Conservation (phyloP, 1,140 invertebrate genomes). For the Apis laboriosa region DNA sequence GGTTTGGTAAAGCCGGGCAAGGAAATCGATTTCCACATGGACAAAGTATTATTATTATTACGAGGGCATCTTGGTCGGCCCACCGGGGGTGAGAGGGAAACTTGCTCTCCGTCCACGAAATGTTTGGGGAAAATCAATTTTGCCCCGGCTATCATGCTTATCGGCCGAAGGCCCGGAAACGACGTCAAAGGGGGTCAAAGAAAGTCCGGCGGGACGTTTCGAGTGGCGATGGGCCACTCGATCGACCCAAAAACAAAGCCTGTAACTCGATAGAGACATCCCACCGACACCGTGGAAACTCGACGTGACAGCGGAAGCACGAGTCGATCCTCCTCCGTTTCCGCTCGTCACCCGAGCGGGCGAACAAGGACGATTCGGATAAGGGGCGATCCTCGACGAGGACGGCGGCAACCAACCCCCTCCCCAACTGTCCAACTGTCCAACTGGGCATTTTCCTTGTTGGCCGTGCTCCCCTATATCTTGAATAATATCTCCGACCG, state of each 20-base stretch:
- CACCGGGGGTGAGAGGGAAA: neutral
- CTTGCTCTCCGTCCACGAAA: neutral
- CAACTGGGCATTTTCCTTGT: constrained; percentile 64
- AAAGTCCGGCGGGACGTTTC: neutral
- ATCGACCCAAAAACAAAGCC: constrained; percentile 66
- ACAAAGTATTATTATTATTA: constrained; percentile 39
- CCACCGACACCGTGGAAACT: constrained; percentile 61
- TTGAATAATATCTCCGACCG: constrained; percentile 63
- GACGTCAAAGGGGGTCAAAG: constrained; percentile 36
- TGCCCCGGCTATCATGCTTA: constrained; percentile 13
- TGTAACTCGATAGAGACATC: constrained; percentile 71
- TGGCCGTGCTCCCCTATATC: constrained; percentile 54
- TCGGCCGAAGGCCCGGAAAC: constrained; percentile 23
- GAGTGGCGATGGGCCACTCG: constrained; percentile 53
- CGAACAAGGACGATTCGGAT: constrained; percentile 1
- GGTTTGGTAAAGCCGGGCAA: neutral
- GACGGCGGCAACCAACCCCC: constrained; percentile 33
- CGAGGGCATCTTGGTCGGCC: neutral
- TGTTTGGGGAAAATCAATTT: constrained; percentile 45
- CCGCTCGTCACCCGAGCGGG: neutral
- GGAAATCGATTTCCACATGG: constrained; percentile 28
- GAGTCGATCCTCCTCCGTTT: constrained; percentile 39
- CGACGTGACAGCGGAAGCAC: constrained; percentile 55
- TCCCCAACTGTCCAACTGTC: constrained; percentile 72
- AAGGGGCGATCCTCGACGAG: neutral